These are phyloP conservation scores for Caretta caretta DNA, from an alignment of 2,113 vertebrate genomes.

Conservation along the genomic window DNA sequence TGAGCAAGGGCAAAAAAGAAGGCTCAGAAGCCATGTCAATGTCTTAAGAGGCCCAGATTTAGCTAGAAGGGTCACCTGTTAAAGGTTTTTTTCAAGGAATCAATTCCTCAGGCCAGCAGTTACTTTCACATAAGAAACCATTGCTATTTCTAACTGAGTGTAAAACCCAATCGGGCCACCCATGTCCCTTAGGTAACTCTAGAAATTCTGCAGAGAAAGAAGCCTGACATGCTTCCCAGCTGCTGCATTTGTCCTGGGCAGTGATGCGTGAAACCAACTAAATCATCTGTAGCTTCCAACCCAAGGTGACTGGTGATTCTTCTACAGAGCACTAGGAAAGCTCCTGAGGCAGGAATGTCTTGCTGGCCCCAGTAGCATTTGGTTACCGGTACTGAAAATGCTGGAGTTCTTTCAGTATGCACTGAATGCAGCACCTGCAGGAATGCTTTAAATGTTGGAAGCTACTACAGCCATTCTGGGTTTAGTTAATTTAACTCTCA, in stretches of 20 bases:
- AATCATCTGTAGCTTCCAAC: background rate
- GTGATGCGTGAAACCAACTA: background rate
- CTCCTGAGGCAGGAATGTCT: background rate
- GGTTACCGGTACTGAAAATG: background rate
- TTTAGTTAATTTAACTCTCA: background rate
- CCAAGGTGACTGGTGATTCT: background rate
- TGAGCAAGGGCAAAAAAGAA: background rate
- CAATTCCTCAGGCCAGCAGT: background rate
- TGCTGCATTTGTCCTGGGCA: background rate
- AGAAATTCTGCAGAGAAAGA: background rate
- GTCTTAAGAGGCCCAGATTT: background rate
- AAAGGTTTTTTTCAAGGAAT: background rate
- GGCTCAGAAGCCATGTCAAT: background rate
- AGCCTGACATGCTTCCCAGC: background rate
- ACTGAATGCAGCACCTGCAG: accelerated
- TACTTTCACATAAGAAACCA: background rate
- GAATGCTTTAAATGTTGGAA: background rate
- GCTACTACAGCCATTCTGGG: background rate
- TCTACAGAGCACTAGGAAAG: background rate
- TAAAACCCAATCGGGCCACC: background rate
- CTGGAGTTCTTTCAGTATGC: background rate
- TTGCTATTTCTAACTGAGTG: background rate
- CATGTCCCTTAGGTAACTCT: background rate
- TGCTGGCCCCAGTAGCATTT: background rate
- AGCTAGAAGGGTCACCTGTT: background rate